Percentiles rank a stretch among this genome's conserved stretches.
Conservation (phyloP, 1,140 invertebrate species). For the Lordiphosa collinella region DNA sequence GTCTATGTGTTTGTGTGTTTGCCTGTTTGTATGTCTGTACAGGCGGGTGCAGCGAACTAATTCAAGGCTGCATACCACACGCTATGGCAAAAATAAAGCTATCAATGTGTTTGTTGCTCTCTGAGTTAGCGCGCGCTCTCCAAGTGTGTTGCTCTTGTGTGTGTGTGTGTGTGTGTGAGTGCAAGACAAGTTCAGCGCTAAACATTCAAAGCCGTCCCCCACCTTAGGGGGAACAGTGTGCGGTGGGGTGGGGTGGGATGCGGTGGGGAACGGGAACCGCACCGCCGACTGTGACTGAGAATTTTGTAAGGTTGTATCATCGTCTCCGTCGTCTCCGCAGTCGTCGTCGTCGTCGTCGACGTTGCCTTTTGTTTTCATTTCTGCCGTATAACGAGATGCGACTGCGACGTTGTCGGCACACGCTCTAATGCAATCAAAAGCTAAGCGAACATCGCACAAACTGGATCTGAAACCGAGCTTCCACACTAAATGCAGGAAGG, state of each 20-base stretch:
- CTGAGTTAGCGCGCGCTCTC: slow-evolving; percentile 12
- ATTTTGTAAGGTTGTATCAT: slow-evolving; percentile 77
- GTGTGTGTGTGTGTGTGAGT: slow-evolving; percentile 37
- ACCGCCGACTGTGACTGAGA: slow-evolving; percentile 53
- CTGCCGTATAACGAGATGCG: slow-evolving; percentile 65
- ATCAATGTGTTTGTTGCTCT: slow-evolving; percentile 53
- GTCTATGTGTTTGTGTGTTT: slow-evolving; percentile 17
- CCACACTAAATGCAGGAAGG: slow-evolving; percentile 6
- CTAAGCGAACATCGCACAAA: slow-evolving; percentile 50
- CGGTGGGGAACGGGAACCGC: slow-evolving; percentile 8
- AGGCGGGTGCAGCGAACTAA: slow-evolving; percentile 79
- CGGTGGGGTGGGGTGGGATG: slow-evolving; percentile 1
- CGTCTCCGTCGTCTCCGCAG: slow-evolving; percentile 25
- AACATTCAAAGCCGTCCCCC: slow-evolving; percentile 69
- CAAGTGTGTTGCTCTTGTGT: slow-evolving; percentile 10
- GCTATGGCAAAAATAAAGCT: slow-evolving; percentile 73
- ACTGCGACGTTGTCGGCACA: slow-evolving; percentile 50
- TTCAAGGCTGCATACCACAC: slow-evolving; percentile 79
- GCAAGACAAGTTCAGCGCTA: slow-evolving; percentile 76
- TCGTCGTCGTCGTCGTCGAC: slow-evolving; percentile 18
- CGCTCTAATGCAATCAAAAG: slow-evolving; percentile 75
- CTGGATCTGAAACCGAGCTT: slow-evolving; percentile 10
- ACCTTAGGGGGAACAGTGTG: slow-evolving; percentile 13
- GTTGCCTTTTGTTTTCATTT: slow-evolving; percentile 70
- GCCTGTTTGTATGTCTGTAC: slow-evolving; percentile 40